Evolutionary conservation across 2,797 vertebrate species (phyloP), one percentile per base, ranked within the genome.

Genomic region (Neopelma chrysocephalum): DNA sequence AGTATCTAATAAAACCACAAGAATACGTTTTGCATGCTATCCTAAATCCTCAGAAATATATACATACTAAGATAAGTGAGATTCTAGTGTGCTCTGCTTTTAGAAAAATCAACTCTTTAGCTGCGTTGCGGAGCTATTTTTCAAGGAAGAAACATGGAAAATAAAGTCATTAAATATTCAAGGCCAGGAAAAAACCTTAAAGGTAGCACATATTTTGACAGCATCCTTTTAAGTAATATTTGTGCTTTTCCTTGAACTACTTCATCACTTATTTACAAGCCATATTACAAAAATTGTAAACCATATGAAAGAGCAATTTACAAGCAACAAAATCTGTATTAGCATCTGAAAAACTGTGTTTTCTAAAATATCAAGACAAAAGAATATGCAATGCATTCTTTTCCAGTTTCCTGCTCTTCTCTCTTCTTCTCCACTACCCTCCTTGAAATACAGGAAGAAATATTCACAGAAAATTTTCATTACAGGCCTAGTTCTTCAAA

Each of bases 241-340:
- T 82, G 14, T 69, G 62, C 50, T 89, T 94, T 94, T 72, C 82
- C 90, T 85, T 96, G 94, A 95, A 72, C 86, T 90, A 61, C 56
- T 93, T 96, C 89, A 93, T 97, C 86, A 94, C 83, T 96, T 96
- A 96, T 96, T 97, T 89, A 90, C 96, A 95, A 93, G 32, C 47
- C 34, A 68, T 83, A 91, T 94, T 75, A 96, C 72, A 93, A 94
- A 95, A 96, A 92, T 75, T 25, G 75, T 96, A 93, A 95, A 80
- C 29, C 53, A 50, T 87, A 90, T 45, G 58, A 87, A 89, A 68
- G 68, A 94, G 50, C 86, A 89, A 88, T 97, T 97, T 96, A 77
- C 61, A 92, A 96, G 76, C 72, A 95, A 89, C 11, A 8, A 79
- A 89, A 94, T 77, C 93, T 95, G 89, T 95, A 96, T 95, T 68